These are phyloP conservation scores for Agrochola lota DNA, from an alignment of 2,888 invertebrate species.

Conservation along the genomic window DNA sequence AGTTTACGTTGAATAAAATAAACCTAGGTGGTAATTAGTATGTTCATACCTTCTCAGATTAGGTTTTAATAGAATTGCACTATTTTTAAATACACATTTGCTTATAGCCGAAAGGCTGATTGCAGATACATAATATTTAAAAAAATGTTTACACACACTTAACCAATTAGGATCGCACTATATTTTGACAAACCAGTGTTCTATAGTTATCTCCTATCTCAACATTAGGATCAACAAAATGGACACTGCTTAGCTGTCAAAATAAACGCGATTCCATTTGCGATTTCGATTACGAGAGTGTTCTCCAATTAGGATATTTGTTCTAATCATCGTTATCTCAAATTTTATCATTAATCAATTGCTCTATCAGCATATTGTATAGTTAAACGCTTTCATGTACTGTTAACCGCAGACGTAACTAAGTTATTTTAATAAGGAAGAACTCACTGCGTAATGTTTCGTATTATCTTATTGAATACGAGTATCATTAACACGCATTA, in stretches of 20 bases:
- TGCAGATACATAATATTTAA: too few relatives aligned
- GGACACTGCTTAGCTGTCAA: neutral
- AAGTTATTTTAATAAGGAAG: constrained; percentile 62
- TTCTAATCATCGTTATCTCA: constrained; percentile 5
- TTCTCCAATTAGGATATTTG: neutral
- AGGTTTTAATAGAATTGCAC: too few relatives aligned
- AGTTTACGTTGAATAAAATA: too few relatives aligned
- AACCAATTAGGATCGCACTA: neutral
- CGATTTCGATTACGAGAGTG: neutral
- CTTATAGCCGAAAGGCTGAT: too few relatives aligned
- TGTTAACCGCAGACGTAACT: constrained; percentile 63
- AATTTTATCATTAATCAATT: constrained; percentile 18
- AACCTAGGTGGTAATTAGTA: too few relatives aligned
- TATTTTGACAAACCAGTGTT: neutral
- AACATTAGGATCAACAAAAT: neutral
- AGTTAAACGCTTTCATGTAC: constrained; percentile 58
- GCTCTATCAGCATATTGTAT: constrained; percentile 7
- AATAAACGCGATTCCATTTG: neutral
- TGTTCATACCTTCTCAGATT: too few relatives aligned
- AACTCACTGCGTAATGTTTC: constrained; percentile 33
- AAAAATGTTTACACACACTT: too few relatives aligned
- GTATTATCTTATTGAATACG: constrained; percentile 49
- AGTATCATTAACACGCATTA: constrained; percentile 45
- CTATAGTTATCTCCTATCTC: neutral
- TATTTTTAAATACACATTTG: too few relatives aligned